Conservation (phyloP, 2,113 vertebrate genomes). For the Triplophysa rosa region DNA sequence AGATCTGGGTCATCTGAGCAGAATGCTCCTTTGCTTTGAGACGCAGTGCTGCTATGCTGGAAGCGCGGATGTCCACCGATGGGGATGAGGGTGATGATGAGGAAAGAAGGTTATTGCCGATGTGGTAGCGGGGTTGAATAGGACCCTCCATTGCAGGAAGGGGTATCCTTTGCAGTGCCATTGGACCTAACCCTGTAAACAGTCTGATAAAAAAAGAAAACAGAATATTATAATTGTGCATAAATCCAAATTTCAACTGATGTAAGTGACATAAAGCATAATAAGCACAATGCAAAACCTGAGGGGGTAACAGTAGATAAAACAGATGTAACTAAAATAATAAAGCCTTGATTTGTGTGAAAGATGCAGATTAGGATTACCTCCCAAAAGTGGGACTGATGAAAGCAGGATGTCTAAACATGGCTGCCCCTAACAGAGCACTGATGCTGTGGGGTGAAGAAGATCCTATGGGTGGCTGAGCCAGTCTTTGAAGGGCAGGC, state of each 20-base stretch:
- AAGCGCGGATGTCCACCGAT: slow-evolving; percentile 76
- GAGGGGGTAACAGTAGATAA: background rate
- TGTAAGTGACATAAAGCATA: background rate
- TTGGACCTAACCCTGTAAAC: slow-evolving; percentile 79
- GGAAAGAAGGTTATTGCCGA: slow-evolving; percentile 68
- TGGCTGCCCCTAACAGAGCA: slow-evolving; percentile 80
- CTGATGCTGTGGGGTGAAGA: slow-evolving; percentile 77
- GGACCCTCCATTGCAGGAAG: slow-evolving; percentile 69
- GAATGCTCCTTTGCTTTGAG: slow-evolving; percentile 86
- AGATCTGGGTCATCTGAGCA: slow-evolving; percentile 83
- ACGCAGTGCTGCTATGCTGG: slow-evolving; percentile 83
- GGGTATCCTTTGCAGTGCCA: slow-evolving; percentile 78
- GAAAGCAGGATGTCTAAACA: slow-evolving; percentile 83
- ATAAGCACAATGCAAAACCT: background rate
- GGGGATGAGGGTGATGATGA: slow-evolving; percentile 51
- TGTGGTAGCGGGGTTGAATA: slow-evolving; percentile 63
- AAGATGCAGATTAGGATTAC: slow-evolving; percentile 61
- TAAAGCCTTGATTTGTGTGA: background rate
- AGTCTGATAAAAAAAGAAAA: slow-evolving; percentile 67
- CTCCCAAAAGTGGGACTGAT: slow-evolving; percentile 83
- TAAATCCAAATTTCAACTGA: background rate
- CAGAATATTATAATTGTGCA: background rate
- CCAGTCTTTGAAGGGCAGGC: slow-evolving; percentile 77
- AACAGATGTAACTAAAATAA: no score
- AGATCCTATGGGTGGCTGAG: slow-evolving; percentile 74